Evolutionary conservation across 2,888 invertebrate species (phyloP).

Genomic region (Villa cingulata): DNA sequence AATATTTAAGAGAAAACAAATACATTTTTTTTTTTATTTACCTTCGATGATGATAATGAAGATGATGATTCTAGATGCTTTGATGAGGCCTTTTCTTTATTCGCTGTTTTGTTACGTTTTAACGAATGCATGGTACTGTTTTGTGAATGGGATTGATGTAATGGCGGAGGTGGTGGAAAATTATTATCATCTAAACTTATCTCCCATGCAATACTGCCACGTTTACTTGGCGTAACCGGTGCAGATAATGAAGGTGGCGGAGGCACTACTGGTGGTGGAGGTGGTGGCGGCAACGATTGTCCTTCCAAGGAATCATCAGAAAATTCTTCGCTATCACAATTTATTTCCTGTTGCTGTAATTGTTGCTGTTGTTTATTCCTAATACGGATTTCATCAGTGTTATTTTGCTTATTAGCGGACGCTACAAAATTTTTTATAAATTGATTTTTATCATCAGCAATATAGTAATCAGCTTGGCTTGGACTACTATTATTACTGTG

Average conservation of each 20-base stretch:
- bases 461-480: conserved; percentile 25
- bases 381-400: not conserved
- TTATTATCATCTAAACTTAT: conserved; percentile 54
- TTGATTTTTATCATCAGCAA: conserved; percentile 12
- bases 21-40: too few relatives aligned
- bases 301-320: conserved; percentile 73
- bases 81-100: conserved; percentile 9
- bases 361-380: conserved; percentile 4
- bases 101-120: conserved; percentile 6
- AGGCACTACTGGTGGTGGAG: conserved; percentile 33
- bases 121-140: not conserved
- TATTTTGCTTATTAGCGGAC: conserved; percentile 5
- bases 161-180: conserved; percentile 11
- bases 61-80: conserved; percentile 9
- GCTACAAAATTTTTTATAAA: conserved; percentile 13
- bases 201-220: conserved; percentile 78
- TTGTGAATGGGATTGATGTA: not conserved
- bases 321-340: conserved; percentile 23
- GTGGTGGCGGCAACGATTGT: conserved; percentile 46
- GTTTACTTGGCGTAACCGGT: conserved; percentile 50
- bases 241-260: conserved; percentile 35
- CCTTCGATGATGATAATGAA: too few relatives aligned
- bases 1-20: too few relatives aligned
- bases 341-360: conserved; percentile 7
- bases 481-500: conserved; percentile 35